Evolutionary conservation across 2,888 invertebrate species (phyloP).

Genomic region (Hymenopus coronatus): DNA sequence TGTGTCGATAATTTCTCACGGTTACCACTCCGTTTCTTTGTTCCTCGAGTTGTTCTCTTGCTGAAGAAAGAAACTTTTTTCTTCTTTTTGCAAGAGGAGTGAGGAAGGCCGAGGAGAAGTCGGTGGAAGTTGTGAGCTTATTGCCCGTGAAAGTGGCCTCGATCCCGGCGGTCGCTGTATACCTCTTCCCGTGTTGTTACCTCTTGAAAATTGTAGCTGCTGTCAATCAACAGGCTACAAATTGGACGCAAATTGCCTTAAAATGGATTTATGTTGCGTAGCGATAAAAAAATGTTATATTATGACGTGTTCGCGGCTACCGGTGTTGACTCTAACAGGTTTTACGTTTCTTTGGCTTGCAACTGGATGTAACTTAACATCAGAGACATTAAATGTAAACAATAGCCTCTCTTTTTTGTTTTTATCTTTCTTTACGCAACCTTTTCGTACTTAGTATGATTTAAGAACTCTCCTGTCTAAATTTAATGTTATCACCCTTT

Average conservation of each 20-base stretch:
- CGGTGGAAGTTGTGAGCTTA: neutral
- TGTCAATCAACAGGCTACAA: constrained; percentile 14
- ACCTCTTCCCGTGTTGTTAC: neutral
- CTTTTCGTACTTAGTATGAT: too few species aligned
- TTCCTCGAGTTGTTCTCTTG: neutral
- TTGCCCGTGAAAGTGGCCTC: neutral
- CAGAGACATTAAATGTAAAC: too few species aligned
- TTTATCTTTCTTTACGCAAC: too few species aligned
- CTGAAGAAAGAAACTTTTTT: neutral
- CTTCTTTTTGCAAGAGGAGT: neutral
- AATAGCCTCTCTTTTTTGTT: too few species aligned
- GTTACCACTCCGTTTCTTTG: neutral
- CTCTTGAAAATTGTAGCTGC: constrained; percentile 10
- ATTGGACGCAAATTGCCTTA: constrained; percentile 21
- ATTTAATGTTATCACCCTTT: too few species aligned
- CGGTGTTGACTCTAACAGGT: neutral
- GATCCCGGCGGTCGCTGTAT: neutral
- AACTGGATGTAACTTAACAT: neutral
- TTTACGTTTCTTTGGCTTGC: neutral
- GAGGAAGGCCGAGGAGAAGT: neutral
- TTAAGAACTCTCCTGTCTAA: too few species aligned
- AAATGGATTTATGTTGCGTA: constrained; percentile 10
- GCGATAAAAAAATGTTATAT: neutral
- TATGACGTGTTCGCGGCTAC: neutral
- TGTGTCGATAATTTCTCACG: neutral